Evolutionary conservation across 2,113 vertebrate genomes (phyloP), one percentile per base, ranked within the genome.

Genomic region (Leptosomus discolor): DNA sequence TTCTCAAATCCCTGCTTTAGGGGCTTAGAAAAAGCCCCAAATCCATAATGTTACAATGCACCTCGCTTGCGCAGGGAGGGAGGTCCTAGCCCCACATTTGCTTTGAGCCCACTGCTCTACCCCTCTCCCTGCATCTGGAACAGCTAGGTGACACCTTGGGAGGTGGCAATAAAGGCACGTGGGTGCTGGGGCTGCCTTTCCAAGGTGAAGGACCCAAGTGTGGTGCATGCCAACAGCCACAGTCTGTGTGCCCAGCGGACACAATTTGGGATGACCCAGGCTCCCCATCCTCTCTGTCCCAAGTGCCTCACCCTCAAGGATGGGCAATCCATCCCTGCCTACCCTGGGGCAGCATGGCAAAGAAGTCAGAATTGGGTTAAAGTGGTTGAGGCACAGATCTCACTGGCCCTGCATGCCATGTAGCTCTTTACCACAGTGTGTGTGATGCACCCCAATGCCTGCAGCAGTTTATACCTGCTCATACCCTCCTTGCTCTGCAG

Each of bases 331-430:
- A 45, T 23, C 43, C 29, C 60, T 69, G 29, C 32, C 41, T 85
- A 43, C 51, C 23, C n/a, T 8, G 27, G 30, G 45, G 13, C 3
- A 57, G 37, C 45, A 19, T 29, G 30, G 12, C 36, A 73, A 37
- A 48, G 32, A 68, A 84, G 24, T 15, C 41, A 61, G 39, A 63
- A 32, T 8, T 50, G 41, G 29, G 32, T 48, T 45, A 41, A 48
- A 79, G 29, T 7, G 17, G 27, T 39, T 45, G 67, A 86, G 29
- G 15, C 19, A 36, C 37, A 65, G 41, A n/a, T 56, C 36, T 71
- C 36, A 2, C 12, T 16, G 45, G 50, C 58, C 51, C 41, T 78
- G 80, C 51, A 32, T 0, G 0, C 34, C 2, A 6, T 0, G 1
- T 15, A 46, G 37, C 41, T 88, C 18, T 27, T 77, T 18, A 41